These are phyloP conservation scores for Damaliscus lunatus DNA, from an alignment of 2,113 vertebrate species.

Conservation along the genomic window DNA sequence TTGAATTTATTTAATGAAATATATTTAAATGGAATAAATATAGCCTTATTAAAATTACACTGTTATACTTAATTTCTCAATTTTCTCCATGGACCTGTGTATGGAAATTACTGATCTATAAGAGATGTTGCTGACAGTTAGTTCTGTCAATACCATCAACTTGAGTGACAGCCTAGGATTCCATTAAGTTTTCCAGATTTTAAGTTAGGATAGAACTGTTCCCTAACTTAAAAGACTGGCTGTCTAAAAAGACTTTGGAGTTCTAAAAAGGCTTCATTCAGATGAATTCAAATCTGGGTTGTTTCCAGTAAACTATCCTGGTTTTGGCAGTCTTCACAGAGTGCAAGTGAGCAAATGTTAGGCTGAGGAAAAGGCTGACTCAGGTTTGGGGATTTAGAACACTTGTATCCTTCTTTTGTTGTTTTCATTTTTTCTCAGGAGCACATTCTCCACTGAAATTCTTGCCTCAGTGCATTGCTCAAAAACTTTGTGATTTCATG, in stretches of 20 bases:
- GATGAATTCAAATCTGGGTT: neutral
- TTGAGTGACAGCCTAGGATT: neutral
- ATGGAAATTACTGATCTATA: neutral
- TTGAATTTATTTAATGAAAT: neutral
- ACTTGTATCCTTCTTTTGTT: neutral
- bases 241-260: neutral
- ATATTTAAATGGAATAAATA: neutral
- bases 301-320: neutral
- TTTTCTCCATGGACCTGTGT: neutral
- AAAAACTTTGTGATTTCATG: neutral
- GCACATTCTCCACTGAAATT: neutral
- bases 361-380: neutral
- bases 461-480: neutral
- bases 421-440: neutral
- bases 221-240: neutral
- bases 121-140: neutral
- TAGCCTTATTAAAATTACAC: neutral
- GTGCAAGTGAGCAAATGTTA: neutral
- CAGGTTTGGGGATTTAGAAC: neutral
- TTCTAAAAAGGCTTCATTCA: neutral
- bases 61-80: neutral
- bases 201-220: neutral
- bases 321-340: neutral
- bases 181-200: neutral
- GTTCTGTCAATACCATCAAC: neutral